phyloP scores from a whole-genome alignment of 1,140 invertebrate genomes.

The Drosophila saltans region DNA sequence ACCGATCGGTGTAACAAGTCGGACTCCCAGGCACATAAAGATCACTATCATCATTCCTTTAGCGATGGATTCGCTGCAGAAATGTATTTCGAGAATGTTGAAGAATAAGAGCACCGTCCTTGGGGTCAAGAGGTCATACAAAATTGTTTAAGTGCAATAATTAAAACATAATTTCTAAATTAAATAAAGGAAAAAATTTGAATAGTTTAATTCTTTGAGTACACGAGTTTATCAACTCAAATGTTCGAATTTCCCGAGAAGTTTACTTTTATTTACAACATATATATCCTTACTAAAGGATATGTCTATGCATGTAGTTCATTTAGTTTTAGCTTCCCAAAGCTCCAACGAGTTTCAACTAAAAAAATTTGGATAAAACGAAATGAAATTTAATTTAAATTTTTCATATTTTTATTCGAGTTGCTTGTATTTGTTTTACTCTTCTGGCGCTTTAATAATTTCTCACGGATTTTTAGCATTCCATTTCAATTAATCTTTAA shows the following conservation, averaged over 20 bases:
- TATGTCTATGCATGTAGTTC: too few relatives aligned
- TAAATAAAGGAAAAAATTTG: too few relatives aligned
- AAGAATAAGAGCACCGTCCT: conserved; percentile 14
- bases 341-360: too few relatives aligned
- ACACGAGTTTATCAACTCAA: too few relatives aligned
- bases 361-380: too few relatives aligned
- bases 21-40: background rate
- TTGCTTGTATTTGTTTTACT: conserved; percentile 34
- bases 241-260: too few relatives aligned
- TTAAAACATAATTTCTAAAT: too few relatives aligned
- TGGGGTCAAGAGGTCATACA: background rate
- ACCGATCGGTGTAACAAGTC: background rate
- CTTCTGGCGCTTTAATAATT: conserved; percentile 22
- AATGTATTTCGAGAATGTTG: conserved; percentile 42
- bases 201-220: too few relatives aligned
- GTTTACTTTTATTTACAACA: too few relatives aligned
- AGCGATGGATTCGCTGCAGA: conserved; percentile 60
- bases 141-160: conserved; percentile 8
- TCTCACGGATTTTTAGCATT: background rate
- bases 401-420: conserved; percentile 40
- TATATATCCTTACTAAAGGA: too few relatives aligned
- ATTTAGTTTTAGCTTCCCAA: too few relatives aligned
- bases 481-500: conserved; percentile 46
- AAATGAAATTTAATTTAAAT: conserved; percentile 29
- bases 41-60: conserved; percentile 33